These are phyloP conservation scores for Peromyscus melanophrys DNA, from an alignment of 2,797 vertebrate genomes.

Conservation along the genomic window DNA sequence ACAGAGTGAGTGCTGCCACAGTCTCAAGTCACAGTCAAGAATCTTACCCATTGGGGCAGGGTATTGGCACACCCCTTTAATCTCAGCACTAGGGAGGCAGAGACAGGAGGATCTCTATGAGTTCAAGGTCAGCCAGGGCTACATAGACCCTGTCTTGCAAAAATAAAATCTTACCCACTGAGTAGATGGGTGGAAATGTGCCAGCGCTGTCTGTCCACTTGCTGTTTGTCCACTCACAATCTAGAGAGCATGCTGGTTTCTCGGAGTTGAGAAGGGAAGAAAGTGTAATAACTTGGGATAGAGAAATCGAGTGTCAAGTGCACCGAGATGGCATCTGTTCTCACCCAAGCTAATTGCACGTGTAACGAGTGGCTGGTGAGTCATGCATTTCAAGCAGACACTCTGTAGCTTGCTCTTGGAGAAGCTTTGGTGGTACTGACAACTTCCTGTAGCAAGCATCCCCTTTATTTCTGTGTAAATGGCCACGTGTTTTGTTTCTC, in stretches of 20 bases:
- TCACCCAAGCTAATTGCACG: slow-evolving; percentile 56
- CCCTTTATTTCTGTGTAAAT: slow-evolving; percentile 22
- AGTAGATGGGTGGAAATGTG: neutral
- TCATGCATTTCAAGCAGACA: slow-evolving; percentile 75
- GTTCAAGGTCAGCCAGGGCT: neutral
- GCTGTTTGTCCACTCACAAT: neutral
- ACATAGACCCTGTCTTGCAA: neutral
- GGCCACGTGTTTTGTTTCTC: slow-evolving; percentile 51
- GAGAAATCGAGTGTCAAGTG: slow-evolving; percentile 52
- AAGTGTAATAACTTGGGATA: neutral
- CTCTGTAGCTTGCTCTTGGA: slow-evolving; percentile 61
- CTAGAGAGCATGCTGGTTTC: neutral
- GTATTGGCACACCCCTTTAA: neutral
- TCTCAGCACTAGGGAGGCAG: neutral
- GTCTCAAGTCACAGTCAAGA: neutral
- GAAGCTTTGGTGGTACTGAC: neutral
- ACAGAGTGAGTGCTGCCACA: neutral
- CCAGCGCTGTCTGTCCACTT: neutral
- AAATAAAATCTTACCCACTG: neutral
- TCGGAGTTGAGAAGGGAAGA: neutral
- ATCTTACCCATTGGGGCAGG: neutral
- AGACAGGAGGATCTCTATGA: neutral
- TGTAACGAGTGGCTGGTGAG: slow-evolving; percentile 68
- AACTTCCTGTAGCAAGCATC: neutral
- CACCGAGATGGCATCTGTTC: slow-evolving; percentile 63